Conservation (phyloP, 2,888 invertebrate genomes). For the Agrochola litura region DNA sequence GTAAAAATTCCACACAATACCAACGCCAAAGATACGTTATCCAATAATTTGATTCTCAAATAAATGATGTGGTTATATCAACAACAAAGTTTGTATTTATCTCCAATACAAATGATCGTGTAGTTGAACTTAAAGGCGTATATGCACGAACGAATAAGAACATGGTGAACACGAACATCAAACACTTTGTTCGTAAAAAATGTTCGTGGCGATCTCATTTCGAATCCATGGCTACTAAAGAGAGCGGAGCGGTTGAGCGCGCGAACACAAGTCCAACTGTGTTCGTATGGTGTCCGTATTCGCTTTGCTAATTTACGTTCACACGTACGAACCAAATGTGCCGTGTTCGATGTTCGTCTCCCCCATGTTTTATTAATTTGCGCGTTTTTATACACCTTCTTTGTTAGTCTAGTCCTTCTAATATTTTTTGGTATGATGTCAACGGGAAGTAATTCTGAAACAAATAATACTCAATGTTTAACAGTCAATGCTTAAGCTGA, state of each 20-base stretch:
- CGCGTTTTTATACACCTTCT: slow-evolving; percentile 6
- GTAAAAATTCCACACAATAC: slow-evolving; percentile 13
- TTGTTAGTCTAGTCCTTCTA: slow-evolving; percentile 35
- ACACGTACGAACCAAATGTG: no score
- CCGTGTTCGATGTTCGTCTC: no score
- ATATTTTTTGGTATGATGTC: slow-evolving; percentile 34
- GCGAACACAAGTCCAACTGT: no score
- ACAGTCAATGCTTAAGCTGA: slow-evolving; percentile 22
- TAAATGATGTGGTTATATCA: slow-evolving; percentile 41
- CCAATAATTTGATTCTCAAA: slow-evolving; percentile 40
- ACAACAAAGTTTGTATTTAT: slow-evolving; percentile 33
- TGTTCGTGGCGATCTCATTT: no score
- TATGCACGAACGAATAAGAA: no score
- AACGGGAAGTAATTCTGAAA: slow-evolving; percentile 31
- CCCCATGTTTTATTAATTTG: no score
- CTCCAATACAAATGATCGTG: slow-evolving; percentile 37
- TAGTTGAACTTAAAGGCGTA: neutral
- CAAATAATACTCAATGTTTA: slow-evolving; percentile 21
- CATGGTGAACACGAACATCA: no score
- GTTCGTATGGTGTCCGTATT: no score
- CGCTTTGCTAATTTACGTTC: no score
- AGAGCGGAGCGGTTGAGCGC: no score
- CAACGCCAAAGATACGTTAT: slow-evolving; percentile 31
- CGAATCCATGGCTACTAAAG: no score
- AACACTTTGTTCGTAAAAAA: no score